These are phyloP conservation scores for Neodontobutis hainanensis DNA, from an alignment of 2,113 vertebrate species.

Conservation along the genomic window DNA sequence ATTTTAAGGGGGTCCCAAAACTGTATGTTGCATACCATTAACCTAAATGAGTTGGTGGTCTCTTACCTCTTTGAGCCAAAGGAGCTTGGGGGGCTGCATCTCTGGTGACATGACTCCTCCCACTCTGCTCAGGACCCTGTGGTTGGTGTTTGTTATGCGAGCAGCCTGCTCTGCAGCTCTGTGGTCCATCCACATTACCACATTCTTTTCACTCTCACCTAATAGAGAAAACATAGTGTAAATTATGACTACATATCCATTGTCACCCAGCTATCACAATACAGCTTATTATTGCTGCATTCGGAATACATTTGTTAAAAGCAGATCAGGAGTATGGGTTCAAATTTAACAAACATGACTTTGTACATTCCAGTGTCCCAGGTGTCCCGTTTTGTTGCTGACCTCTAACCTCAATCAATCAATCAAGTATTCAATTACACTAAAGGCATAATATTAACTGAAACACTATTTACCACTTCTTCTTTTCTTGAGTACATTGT, in stretches of 20 bases:
- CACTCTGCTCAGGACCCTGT: constrained; percentile 82
- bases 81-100: constrained; percentile 96
- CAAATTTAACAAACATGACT: constrained; percentile 11
- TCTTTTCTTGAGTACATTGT: not conserved
- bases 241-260: no score
- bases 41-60: constrained; percentile 11
- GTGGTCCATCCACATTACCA: constrained; percentile 99
- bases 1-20: no score
- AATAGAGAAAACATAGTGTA: not conserved
- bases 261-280: no score
- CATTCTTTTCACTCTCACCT: constrained; percentile 84
- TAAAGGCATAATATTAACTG: not conserved
- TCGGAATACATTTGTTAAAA: no score
- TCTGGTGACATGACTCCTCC: constrained; percentile 96
- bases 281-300: no score
- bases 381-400: constrained; percentile 18
- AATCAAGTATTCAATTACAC: constrained; percentile 16
- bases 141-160: constrained; percentile 84
- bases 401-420: constrained; percentile 39
- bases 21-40: no score
- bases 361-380: not conserved
- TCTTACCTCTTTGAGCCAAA: constrained; percentile 95
- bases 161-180: constrained; percentile 86
- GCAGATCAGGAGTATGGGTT: no score
- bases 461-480: no score